These are phyloP conservation scores for Cariama cristata DNA, from an alignment of 2,113 vertebrate species.

Conservation along the genomic window DNA sequence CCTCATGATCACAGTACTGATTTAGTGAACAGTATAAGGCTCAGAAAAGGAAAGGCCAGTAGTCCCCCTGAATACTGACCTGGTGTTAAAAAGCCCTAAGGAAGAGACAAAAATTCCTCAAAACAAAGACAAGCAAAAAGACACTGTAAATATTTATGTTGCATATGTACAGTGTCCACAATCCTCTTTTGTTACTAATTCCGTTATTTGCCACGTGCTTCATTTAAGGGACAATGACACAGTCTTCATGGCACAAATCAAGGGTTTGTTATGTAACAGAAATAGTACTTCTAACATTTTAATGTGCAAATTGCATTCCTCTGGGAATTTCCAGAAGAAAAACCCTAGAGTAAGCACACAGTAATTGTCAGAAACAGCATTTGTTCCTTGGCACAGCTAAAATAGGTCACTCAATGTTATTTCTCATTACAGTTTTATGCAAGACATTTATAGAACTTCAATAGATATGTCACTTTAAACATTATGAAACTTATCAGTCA, in stretches of 20 bases:
- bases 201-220: background rate
- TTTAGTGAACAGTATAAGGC: background rate
- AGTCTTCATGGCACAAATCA: background rate
- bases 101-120: background rate
- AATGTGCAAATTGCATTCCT: background rate
- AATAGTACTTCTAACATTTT: background rate
- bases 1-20: background rate
- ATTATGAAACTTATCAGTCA: background rate
- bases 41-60: background rate
- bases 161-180: background rate
- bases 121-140: background rate
- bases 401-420: constrained; percentile 27
- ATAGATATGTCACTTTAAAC: background rate
- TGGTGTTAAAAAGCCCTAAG: background rate
- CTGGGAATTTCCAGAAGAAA: constrained; percentile 14
- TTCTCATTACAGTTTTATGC: background rate
- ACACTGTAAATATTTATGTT: background rate
- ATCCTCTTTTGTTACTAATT: background rate
- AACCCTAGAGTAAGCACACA: background rate
- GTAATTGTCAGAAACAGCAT: constrained; percentile 28
- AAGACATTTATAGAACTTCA: background rate
- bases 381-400: constrained; percentile 42
- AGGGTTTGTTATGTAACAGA: background rate
- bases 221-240: background rate
- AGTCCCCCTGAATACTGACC: background rate